These are phyloP conservation scores for Sylvilagus floridanus DNA, from an alignment of 2,797 vertebrate species.

Conservation along the genomic window DNA sequence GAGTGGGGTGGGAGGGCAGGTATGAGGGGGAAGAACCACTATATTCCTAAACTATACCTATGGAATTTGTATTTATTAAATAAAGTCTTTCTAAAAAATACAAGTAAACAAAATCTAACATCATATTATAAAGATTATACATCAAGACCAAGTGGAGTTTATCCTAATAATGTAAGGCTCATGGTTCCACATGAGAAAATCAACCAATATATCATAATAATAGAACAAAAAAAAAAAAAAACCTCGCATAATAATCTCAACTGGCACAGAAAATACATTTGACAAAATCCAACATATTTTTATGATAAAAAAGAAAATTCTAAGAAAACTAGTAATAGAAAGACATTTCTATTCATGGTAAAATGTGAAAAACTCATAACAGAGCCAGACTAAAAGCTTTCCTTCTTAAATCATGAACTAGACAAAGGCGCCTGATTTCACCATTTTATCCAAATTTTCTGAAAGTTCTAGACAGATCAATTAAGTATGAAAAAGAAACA, in stretches of 20 bases:
- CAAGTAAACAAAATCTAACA: neutral
- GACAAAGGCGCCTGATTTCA: neutral
- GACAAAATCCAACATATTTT: neutral
- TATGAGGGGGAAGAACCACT: too few relatives aligned
- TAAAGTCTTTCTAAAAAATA: too few relatives aligned
- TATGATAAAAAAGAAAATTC: neutral
- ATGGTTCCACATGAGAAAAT: neutral
- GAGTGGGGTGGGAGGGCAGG: too few relatives aligned
- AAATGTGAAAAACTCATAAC: constrained; percentile 2
- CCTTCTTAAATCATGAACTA: neutral
- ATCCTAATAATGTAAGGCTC: neutral
- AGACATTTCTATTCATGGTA: neutral
- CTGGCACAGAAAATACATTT: constrained; percentile 1
- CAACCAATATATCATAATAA: neutral
- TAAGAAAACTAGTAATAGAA: neutral
- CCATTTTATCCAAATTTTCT: neutral
- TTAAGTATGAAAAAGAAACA: constrained; percentile 2
- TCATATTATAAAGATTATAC: neutral
- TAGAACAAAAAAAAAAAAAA: neutral
- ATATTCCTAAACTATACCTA: too few relatives aligned
- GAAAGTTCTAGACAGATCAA: neutral
- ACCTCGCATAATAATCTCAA: neutral
- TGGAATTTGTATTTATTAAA: too few relatives aligned
- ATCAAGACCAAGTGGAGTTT: neutral
- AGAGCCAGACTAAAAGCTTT: neutral